Evolutionary conservation across 2,113 vertebrate genomes (phyloP).

Genomic region (Pluvianellus socialis): DNA sequence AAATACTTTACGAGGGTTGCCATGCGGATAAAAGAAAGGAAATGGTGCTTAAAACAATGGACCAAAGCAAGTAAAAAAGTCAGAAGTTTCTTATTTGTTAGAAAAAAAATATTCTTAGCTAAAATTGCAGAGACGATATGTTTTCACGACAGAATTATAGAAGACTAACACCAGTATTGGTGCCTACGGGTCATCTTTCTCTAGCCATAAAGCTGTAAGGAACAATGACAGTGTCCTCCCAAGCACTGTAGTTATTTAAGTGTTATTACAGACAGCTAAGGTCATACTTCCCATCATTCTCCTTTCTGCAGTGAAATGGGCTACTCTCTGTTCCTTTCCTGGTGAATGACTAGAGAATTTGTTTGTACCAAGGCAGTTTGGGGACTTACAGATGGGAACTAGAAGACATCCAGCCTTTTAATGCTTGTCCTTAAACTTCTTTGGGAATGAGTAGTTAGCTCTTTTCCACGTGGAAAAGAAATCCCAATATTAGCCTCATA

Average conservation of each 20-base stretch:
- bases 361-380: background rate
- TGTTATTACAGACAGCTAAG: background rate
- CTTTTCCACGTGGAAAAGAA: background rate
- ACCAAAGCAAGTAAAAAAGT: background rate
- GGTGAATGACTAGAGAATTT: background rate
- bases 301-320: background rate
- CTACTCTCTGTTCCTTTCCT: background rate
- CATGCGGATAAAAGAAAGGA: background rate
- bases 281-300: background rate
- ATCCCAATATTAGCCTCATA: background rate
- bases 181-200: background rate
- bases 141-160: background rate
- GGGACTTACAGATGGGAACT: background rate
- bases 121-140: background rate
- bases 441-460: background rate
- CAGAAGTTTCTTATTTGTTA: background rate
- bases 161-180: background rate
- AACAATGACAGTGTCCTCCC: background rate
- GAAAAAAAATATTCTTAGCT: background rate
- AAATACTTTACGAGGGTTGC: constrained; percentile 17
- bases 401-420: background rate
- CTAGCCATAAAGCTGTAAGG: background rate
- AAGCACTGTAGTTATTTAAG: background rate
- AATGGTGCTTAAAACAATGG: background rate
- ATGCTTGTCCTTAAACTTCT: background rate